Evolutionary conservation across 2,113 vertebrate genomes (phyloP).

Genomic region (Mormyrus lacerda): DNA sequence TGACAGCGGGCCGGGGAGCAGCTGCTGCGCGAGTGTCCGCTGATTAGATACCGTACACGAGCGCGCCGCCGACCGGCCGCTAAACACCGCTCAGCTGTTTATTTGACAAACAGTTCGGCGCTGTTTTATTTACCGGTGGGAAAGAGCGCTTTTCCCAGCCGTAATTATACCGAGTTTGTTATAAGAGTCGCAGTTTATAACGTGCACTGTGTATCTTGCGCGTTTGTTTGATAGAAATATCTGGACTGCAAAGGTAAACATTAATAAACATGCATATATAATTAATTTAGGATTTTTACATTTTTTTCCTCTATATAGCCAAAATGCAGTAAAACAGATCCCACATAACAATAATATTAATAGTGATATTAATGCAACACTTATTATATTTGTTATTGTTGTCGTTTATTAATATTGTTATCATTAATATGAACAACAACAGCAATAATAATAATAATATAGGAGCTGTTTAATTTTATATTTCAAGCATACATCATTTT

Average conservation of each 20-base stretch:
- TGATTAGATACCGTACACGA: slow-evolving; percentile 20
- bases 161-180: background rate
- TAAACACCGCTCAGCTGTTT: slow-evolving; percentile 26
- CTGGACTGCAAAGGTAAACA: slow-evolving; percentile 9
- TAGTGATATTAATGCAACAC: background rate
- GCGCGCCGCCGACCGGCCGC: background rate
- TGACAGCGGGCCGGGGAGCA: slow-evolving; percentile 34
- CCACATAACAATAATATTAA: background rate
- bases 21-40: slow-evolving; percentile 42
- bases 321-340: background rate
- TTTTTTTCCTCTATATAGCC: background rate
- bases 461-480: background rate
- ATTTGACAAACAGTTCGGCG: slow-evolving; percentile 26
- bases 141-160: background rate
- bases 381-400: background rate
- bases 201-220: background rate
- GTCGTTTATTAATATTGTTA: background rate
- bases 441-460: background rate
- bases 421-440: background rate
- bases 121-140: slow-evolving; percentile 11
- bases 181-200: slow-evolving; percentile 23
- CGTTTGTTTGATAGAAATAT: background rate
- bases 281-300: slow-evolving; percentile 10
- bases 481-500: background rate
- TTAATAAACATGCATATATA: slow-evolving; percentile 23